Percentiles rank a stretch among this genome's conserved stretches.
Conservation (phyloP, 2,797 vertebrate species). For the Hylomyscus alleni region DNA sequence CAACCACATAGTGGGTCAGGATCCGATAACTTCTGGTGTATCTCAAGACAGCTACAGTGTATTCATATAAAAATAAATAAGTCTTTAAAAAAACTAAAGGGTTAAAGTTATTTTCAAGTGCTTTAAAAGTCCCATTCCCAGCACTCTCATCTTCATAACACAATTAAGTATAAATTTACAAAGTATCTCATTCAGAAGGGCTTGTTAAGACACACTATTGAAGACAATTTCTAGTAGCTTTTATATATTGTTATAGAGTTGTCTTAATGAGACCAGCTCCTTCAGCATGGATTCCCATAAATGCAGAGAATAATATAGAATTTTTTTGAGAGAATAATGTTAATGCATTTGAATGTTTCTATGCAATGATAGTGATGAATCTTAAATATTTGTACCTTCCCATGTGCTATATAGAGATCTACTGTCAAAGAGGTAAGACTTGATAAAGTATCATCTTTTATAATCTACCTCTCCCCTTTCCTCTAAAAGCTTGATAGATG, state of each 20-base stretch:
- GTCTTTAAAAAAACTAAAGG: not conserved
- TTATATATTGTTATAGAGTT: not conserved
- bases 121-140: constrained; percentile 17
- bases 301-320: not conserved
- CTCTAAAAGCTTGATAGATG: not conserved
- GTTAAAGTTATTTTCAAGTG: constrained; percentile 24
- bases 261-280: constrained; percentile 2
- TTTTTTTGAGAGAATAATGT: not conserved
- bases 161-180: constrained; percentile 18
- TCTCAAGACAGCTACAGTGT: too few relatives aligned
- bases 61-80: too few relatives aligned
- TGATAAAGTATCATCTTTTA: not conserved
- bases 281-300: not conserved
- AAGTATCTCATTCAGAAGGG: not conserved
- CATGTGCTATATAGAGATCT: not conserved
- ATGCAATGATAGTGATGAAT: not conserved
- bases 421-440: not conserved
- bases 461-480: not conserved
- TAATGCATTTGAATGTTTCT: not conserved
- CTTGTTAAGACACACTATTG: constrained; percentile 1
- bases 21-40: too few relatives aligned
- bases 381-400: constrained; percentile 5
- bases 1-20: too few relatives aligned
- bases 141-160: not conserved
- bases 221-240: not conserved